Conservation (phyloP, 2,113 vertebrate species). For the Odontophorus gujanensis region DNA sequence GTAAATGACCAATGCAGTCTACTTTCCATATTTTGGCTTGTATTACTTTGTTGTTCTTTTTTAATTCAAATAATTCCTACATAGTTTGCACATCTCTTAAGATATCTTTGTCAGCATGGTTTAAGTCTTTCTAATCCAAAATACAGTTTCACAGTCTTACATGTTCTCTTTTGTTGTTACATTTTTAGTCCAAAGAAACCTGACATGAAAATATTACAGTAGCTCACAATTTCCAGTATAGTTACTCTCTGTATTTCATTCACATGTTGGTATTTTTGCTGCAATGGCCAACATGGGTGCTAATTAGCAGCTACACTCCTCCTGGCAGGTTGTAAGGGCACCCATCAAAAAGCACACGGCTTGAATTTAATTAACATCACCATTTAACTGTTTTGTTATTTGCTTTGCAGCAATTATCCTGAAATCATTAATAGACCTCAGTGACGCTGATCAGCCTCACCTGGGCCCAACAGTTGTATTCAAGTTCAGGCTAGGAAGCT, state of each 20-base stretch:
- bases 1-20: background rate
- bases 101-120: background rate
- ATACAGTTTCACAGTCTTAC: background rate
- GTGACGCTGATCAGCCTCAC: background rate
- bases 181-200: background rate
- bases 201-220: background rate
- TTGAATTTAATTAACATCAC: background rate
- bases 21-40: background rate
- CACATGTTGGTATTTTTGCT: conserved; percentile 14
- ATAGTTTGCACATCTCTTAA: background rate
- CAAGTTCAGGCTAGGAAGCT: accelerated
- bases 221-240: background rate
- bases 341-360: conserved; percentile 39
- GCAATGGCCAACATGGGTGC: conserved; percentile 4
- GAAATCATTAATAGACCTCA: background rate
- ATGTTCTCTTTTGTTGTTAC: background rate
- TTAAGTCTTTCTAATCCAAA: background rate
- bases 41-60: background rate
- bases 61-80: background rate
- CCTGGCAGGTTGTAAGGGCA: conserved; percentile 12
- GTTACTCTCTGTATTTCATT: conserved; percentile 45
- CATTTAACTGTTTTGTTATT: background rate
- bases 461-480: background rate
- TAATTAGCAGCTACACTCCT: conserved; percentile 56
- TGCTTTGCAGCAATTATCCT: background rate